These are phyloP conservation scores for Andrena bucephala DNA, from an alignment of 2,888 invertebrate species.

Conservation along the genomic window DNA sequence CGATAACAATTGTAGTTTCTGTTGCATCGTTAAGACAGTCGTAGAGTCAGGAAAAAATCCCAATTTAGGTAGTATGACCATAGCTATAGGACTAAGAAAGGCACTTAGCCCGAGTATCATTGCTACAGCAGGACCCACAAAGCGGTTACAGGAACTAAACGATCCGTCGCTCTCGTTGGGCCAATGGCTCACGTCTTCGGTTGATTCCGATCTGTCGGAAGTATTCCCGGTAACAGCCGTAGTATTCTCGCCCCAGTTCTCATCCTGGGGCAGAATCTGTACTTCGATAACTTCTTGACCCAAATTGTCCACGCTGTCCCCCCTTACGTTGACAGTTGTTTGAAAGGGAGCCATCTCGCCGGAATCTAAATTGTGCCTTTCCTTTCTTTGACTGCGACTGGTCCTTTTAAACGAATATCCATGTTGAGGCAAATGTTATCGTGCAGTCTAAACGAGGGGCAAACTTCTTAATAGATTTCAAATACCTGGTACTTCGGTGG, in stretches of 20 bases:
- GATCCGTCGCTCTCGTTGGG: slow-evolving; percentile 90
- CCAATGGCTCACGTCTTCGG: slow-evolving; percentile 95
- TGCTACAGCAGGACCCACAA: slow-evolving; percentile 93
- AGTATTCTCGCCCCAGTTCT: slow-evolving; percentile 99
- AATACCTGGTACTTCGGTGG: slow-evolving; percentile 89
- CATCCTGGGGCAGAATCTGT: slow-evolving; percentile 97
- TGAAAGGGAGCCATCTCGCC: slow-evolving; percentile 94
- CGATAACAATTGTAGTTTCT: slow-evolving; percentile 90
- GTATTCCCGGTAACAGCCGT: slow-evolving; percentile 99
- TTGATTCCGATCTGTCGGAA: slow-evolving; percentile 97
- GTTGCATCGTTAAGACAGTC: slow-evolving; percentile 89
- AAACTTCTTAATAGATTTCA: slow-evolving; percentile 6
- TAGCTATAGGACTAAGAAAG: slow-evolving; percentile 96
- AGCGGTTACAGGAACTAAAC: slow-evolving; percentile 91
- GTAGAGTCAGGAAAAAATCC: slow-evolving; percentile 92
- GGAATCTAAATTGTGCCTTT: slow-evolving; percentile 86
- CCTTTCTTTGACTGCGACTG: slow-evolving; percentile 88
- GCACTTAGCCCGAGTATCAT: slow-evolving; percentile 92
- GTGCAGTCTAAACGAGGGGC: neutral
- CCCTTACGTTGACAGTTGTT: slow-evolving; percentile 91
- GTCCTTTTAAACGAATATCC: slow-evolving; percentile 85
- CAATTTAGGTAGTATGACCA: slow-evolving; percentile 97
- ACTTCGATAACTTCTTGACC: slow-evolving; percentile 98
- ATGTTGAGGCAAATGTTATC: neutral
- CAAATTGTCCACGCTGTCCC: slow-evolving; percentile 90